Evolutionary conservation across 2,797 vertebrate species (phyloP).

Genomic region (Ficedula albicollis): DNA sequence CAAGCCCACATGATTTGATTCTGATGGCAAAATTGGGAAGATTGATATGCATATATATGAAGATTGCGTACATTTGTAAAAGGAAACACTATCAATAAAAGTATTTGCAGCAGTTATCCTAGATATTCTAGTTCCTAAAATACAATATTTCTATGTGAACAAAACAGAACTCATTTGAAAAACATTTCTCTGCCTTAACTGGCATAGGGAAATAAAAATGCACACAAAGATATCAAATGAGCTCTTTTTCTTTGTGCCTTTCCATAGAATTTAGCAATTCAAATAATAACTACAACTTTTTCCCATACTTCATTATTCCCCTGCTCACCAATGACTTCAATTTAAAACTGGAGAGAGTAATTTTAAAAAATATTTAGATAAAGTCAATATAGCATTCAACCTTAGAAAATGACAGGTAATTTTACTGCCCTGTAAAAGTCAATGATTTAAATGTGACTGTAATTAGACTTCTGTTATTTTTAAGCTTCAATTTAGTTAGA

Average conservation of each 20-base stretch:
- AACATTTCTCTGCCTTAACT: not conserved
- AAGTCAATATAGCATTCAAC: not conserved
- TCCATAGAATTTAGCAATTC: not conserved
- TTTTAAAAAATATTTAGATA: conserved; percentile 12
- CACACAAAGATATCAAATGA: not conserved
- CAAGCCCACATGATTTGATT: not conserved
- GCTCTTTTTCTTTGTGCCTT: not conserved
- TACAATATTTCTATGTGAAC: not conserved
- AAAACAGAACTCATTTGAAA: not conserved
- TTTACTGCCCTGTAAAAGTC: conserved; percentile 16
- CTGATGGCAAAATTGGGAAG: not conserved
- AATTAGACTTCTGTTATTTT: not conserved
- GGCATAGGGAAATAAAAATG: not conserved
- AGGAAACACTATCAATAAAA: not conserved
- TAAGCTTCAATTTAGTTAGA: not conserved
- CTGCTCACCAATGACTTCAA: not conserved
- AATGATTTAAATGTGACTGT: not conserved
- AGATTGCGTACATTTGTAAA: not conserved
- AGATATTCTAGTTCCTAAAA: not conserved
- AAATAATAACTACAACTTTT: not conserved
- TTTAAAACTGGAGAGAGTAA: not conserved
- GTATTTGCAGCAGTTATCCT: not conserved
- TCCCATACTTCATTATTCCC: not conserved
- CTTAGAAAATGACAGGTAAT: conserved; percentile 1
- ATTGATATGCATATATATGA: not conserved